Base-by-base conservation (phyloP, 2,797 vertebrate species). In the Pseudotriccus pelzelni region DNA sequence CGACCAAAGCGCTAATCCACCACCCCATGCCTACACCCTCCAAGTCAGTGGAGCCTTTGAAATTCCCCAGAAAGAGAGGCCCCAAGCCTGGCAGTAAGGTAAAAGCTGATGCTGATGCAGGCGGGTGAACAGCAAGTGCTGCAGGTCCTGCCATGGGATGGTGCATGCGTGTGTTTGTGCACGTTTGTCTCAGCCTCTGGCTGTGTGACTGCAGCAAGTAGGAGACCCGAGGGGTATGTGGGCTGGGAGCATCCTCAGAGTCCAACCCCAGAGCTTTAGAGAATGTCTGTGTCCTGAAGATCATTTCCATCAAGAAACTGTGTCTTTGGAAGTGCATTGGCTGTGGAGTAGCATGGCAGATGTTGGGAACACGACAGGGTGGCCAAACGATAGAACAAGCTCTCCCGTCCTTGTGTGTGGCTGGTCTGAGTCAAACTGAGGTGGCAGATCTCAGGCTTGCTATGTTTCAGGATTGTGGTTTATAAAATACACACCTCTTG, bases 41-140 rank as follows among this genome's bases (percentile, higher is more conserved):
- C 95, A 99, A 99, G 97, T 97, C 98, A 97, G 97, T 98, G 92
- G 98, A 99, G 95, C 98, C 98, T 59, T 97, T 99, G 97, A 99
- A 99, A 97, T 99, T 99, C 97, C 99, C 99, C 98, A 99, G 99
- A 98, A 99, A 99, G 98, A 98, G 99, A 97, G 99, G 99, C 56
- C 99, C 99, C 90, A 99, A 99, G 97, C 99, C 99, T 84, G 99
- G 99, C 97, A 99, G 99, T 98, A 99, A 99, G 99, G 99, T 99
- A 98, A 96, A 96, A 89, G 92, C 94, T 96, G 92, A 92, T 86
- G 84, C 90, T 94, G 93, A 85, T 37, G 86, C 89, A 93, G 90
- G 93, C 93, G 86, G 75, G 92, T 94, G 88, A 88, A 79, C 80
- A 90, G 86, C 91, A 94, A 81, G 88, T 70, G 96, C 95, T 94